Evolutionary conservation across 2,888 invertebrate species (phyloP), one percentile per base, ranked within the genome.

Genomic region (Cenopis cana): DNA sequence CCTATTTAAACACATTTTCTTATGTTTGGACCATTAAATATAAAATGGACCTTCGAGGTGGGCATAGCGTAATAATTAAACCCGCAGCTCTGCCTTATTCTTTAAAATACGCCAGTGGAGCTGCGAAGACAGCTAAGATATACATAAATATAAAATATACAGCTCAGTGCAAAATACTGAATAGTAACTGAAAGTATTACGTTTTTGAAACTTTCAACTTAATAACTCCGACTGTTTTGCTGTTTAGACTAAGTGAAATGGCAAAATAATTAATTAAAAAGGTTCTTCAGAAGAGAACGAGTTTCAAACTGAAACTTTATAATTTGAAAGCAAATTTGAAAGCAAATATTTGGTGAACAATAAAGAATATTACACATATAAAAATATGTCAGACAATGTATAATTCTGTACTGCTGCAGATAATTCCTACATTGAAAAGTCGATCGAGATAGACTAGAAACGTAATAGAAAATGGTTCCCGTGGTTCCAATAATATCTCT

Each of bases 221-320:
- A 20, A 41, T 41, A 49, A 62, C n/a, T 33, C 12, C 10, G 17
- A 20, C 8, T 56, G 62, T 62, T 62, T 24, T 55, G 56, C 24
- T 69, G 49, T 50, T 69, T 17, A 18, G 41, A 52, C 56, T 64
- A 64, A n/a, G 8, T n/a, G 29, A 55, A 69, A 69, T 29, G 0
- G 36, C 57, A 50, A 57, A 49, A 57, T 67, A 50, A 41, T 54
- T 68, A 24, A 52, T 59, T 60, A 54, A 54, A 68, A 18, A 68
- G 52, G 52, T 41, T 62, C 36, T 62, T 24, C 46, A 68, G 46
- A 52, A 68, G 61, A 49, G 46, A 62, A 56, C 20, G 55, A 62
- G 62, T 69, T 56, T 12, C 9, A 62, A 56, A 64, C 49, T 38
- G 59, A 41, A 41, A 50, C 18, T 64, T 4, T 69, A 14, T 38